A percentile compares a stretch with the other conserved stretches of the same genome.
These are phyloP conservation scores for Baryphthengus martii DNA, from an alignment of 2,113 vertebrate genomes.

Conservation along the genomic window DNA sequence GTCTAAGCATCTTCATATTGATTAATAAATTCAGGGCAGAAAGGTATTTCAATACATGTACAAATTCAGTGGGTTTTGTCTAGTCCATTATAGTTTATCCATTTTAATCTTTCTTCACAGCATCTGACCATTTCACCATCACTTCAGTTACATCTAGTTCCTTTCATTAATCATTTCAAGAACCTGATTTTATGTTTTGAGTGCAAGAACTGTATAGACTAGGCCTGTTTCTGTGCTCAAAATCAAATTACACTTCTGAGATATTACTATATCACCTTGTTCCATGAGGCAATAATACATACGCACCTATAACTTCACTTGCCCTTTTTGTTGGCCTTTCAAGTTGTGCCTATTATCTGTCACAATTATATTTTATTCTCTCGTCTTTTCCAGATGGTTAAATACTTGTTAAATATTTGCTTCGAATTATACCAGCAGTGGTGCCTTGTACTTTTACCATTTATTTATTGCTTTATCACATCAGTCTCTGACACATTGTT, in stretches of 20 bases:
- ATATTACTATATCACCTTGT: neutral
- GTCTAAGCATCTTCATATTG: neutral
- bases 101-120: neutral
- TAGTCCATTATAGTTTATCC: neutral
- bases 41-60: neutral
- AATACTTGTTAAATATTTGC: neutral
- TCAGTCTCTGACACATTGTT: neutral
- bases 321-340: neutral
- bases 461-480: neutral
- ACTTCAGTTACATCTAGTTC: neutral
- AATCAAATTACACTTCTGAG: neutral
- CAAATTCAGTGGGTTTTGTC: neutral
- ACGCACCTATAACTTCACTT: neutral
- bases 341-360: neutral
- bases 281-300: neutral
- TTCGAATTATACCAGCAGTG: neutral
- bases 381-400: conserved; percentile 16
- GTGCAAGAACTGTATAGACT: neutral
- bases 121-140: neutral
- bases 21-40: neutral
- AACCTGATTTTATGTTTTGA: neutral
- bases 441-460: neutral
- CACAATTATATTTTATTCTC: conserved; percentile 1
- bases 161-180: neutral
- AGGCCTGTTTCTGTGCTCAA: neutral